Conservation (phyloP, 30 jellyfish, hydroid and myxozoan genomes). For the Cassiopea xamachana region DNA sequence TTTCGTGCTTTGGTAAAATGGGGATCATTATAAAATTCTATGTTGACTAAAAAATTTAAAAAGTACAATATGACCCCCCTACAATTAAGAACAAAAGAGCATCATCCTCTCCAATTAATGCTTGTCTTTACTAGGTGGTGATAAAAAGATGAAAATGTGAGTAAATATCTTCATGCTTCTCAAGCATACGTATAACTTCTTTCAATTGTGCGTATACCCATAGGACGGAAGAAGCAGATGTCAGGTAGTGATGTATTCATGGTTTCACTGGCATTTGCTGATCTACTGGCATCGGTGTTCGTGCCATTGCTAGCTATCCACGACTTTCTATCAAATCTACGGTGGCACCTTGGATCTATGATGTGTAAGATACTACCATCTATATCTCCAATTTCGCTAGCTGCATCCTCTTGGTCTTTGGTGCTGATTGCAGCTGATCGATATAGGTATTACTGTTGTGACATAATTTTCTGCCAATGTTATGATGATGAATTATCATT, state of each 20-base stretch:
- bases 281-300: constrained; percentile 49
- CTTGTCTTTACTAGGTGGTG: too few species aligned
- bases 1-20: too few species aligned
- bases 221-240: constrained; percentile 40
- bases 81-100: too few species aligned
- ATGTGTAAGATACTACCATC: constrained; percentile 58
- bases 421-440: constrained; percentile 66
- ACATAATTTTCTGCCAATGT: too few species aligned
- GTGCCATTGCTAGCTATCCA: constrained; percentile 43
- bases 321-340: constrained; percentile 17
- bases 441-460: constrained; percentile 9
- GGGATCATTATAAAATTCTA: too few species aligned
- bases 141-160: too few species aligned
- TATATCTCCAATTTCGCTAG: constrained; percentile 51
- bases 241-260: constrained; percentile 60
- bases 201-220: background rate
- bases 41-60: too few species aligned
- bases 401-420: constrained; percentile 74
- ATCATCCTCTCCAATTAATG: too few species aligned
- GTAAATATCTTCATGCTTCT: too few species aligned
- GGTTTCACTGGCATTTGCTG: constrained; percentile 55
- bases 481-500: too few species aligned
- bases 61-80: too few species aligned
- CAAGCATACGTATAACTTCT: too few species aligned
- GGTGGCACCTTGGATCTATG: constrained; percentile 46